Conservation (phyloP, 2,888 invertebrate species). For the Anoncus sp. region DNA sequence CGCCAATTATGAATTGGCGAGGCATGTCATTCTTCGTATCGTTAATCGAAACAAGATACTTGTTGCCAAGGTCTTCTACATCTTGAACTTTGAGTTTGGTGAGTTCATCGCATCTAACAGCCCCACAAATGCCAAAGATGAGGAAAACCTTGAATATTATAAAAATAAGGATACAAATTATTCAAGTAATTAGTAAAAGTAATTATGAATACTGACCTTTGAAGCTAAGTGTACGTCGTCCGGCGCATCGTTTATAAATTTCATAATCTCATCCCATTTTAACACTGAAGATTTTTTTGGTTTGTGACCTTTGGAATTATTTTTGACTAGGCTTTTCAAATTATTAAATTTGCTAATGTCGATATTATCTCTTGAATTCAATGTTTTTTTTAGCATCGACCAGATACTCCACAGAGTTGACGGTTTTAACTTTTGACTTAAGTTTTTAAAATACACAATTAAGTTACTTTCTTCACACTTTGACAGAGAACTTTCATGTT, state of each 20-base stretch:
- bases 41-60: conserved; percentile 56
- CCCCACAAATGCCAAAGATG: conserved; percentile 63
- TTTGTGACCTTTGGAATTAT: conserved; percentile 60
- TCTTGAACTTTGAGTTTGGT: conserved; percentile 47
- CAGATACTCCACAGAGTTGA: conserved; percentile 51
- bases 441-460: conserved; percentile 19
- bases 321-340: conserved; percentile 60
- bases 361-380: conserved; percentile 57
- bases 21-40: conserved; percentile 60
- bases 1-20: conserved; percentile 59
- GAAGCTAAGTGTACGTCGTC: conserved; percentile 58
- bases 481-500: conserved; percentile 40
- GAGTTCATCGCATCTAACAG: conserved; percentile 58
- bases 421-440: conserved; percentile 30
- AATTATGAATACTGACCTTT: conserved; percentile 57
- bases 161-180: conserved; percentile 16
- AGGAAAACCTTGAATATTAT: conserved; percentile 58
- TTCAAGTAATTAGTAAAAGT: conserved; percentile 25
- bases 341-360: conserved; percentile 61
- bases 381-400: conserved; percentile 56
- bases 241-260: conserved; percentile 61
- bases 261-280: conserved; percentile 60
- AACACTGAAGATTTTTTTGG: conserved; percentile 61
- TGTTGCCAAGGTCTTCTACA: conserved; percentile 22
- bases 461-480: conserved; percentile 41